Evolutionary conservation across 2,797 vertebrate genomes (phyloP), one percentile per base, ranked within the genome.

Genomic region (Cyprinodon diabolis): DNA sequence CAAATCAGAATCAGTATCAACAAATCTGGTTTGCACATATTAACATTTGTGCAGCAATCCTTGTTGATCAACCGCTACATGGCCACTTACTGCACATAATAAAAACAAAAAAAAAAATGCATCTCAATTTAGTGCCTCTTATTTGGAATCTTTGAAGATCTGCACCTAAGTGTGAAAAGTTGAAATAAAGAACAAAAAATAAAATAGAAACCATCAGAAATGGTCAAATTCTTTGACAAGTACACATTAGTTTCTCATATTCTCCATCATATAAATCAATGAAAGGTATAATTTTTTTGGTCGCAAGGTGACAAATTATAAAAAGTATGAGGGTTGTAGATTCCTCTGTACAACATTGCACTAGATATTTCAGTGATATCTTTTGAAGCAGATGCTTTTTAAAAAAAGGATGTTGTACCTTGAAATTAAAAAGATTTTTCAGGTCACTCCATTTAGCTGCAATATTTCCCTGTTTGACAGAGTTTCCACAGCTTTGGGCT

Each of bases 401-500:
- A 67, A 37, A 17, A 17, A 9, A 43, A 15, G 14, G 11, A 45
- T 25, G 30, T 73, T 35, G 14, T 45, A 40, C 14, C 48, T 55
- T 23, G 21, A 57, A 69, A 72, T 10, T 4, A 30, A 7, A 1
- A 30, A 56, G 52, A 57, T 71, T 12, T 72, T 1, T 11, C 4
- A 23, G 23, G 15, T 72, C 11, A 6, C 40, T 6, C 65, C 37
- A 12, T 48, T n/a, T 45, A 8, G 70, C 11, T 57, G 10, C 3
- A 30, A n/a, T 35, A 52, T 75, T 52, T 60, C 48, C 63, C 14
- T 66, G 75, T 72, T 49, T 6, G 78, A 40, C 89, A 95, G 94
- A 91, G 92, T 95, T 82, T 93, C 92, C 82, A 92, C 91, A 86
- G 92, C 91, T 0, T 69, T 94, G 77, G 94, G 94, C 77, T 95